phyloP scores from a whole-genome alignment of 2,888 invertebrate genomes.

The Drosophila atroscutellata region DNA sequence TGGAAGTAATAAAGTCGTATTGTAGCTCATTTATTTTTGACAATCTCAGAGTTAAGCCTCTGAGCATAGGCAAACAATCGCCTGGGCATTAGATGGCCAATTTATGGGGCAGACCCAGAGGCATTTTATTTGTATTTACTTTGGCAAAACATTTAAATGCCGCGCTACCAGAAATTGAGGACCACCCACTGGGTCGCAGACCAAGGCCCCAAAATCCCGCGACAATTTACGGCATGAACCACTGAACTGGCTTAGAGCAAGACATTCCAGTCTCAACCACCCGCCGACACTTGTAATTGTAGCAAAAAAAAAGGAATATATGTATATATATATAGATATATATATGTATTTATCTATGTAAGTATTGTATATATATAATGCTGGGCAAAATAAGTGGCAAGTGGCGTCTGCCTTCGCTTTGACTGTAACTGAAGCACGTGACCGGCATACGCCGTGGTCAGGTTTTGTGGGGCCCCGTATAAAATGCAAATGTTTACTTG shows the following conservation, averaged over 20 bases:
- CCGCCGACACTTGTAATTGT: constrained; percentile 21
- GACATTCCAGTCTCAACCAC: constrained; percentile 38
- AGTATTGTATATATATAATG: constrained; percentile 7
- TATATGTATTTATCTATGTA: background rate
- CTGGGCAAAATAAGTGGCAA: constrained; percentile 43
- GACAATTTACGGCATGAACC: constrained; percentile 60
- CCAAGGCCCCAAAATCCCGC: constrained; percentile 49
- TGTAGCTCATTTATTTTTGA: constrained; percentile 37
- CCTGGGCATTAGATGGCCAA: constrained; percentile 47
- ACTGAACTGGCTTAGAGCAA: constrained; percentile 55
- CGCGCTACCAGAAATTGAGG: background rate
- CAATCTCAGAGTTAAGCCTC: constrained; percentile 42
- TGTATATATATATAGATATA: constrained; percentile 8
- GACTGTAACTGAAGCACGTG: constrained; percentile 58
- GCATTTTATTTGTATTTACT: constrained; percentile 60
- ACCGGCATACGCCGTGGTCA: constrained; percentile 49
- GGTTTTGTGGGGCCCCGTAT: constrained; percentile 17
- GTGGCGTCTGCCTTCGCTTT: constrained; percentile 16
- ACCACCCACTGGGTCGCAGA: constrained; percentile 31
- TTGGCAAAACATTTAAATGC: constrained; percentile 52
- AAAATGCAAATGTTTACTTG: constrained; percentile 70
- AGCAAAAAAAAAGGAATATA: background rate
- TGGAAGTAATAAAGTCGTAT: constrained; percentile 23
- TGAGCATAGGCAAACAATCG: constrained; percentile 56
- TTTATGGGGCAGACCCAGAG: constrained; percentile 42